Evolutionary conservation across 1,140 invertebrate genomes (phyloP), one percentile per base, ranked within the genome.

Genomic region (Anoplophora glabripennis): DNA sequence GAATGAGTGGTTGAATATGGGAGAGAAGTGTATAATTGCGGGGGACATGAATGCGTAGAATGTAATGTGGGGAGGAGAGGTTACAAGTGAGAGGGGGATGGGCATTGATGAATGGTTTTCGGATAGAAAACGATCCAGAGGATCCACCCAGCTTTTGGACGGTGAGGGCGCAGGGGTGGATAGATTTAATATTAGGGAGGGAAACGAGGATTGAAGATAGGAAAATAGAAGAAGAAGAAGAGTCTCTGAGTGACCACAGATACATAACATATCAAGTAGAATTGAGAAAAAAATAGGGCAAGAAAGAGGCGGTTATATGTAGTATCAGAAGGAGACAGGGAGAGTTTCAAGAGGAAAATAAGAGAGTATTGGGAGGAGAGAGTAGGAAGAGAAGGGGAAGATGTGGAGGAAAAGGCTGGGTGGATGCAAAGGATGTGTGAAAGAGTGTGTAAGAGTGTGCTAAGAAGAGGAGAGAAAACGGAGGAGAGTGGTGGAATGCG

Each of bases 31-130:
- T n/a, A n/a, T 53, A 8, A 21, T 53, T 3, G 38, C 18, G 3
- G 52, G 52, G 17, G 52, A 53, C 17, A n/a, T 53, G 2, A 44
- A 53, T 40, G 52, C 38, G 11, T 42, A 53, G 21, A 41, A 53
- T 40, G 12, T 1, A 11, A 14, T 8, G 1, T 41, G 52, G 40
- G 52, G 52, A 28, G 52, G 52, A 8, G 40, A 21, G 3, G 14
- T 3, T 42, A 41, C 3, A 7, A 40, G 42, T 33, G n/a, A 8
- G 7, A 7, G 52, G n/a, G 40, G 52, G 5, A 7, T 53, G 52
- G 52, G 4, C 38, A 42, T 21, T 18, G 18, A 18, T 1, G 7
- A 53, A 53, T 12, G 8, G 17, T 2, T 4, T 18, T 1, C 3
- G 5, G 2, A 42, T 53, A 1, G 18, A 21, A 7, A 53, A 53